These are phyloP conservation scores for Magallana angulata DNA, from an alignment of 1,140 invertebrate species.

Conservation along the genomic window DNA sequence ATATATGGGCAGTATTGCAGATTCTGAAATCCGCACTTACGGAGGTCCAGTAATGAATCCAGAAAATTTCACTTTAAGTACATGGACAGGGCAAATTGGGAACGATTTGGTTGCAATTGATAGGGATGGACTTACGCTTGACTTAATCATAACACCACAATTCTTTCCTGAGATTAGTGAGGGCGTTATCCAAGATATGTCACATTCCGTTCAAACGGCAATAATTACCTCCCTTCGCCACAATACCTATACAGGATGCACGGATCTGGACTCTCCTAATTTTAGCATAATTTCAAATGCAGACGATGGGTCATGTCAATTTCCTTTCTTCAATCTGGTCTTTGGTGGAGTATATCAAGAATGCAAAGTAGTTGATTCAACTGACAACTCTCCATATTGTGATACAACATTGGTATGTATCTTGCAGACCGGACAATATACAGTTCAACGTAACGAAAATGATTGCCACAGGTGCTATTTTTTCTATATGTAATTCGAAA, in stretches of 20 bases:
- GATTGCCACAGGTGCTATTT: background rate
- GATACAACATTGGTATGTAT: conserved; percentile 9
- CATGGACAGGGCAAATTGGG: conserved; percentile 56
- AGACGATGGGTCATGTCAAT: conserved; percentile 68
- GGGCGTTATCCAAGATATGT: conserved; percentile 45
- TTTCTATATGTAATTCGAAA: background rate
- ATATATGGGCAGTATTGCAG: conserved; percentile 41
- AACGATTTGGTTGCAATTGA: conserved; percentile 64
- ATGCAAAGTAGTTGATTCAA: conserved; percentile 46
- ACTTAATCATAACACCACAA: conserved; percentile 57
- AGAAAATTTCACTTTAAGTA: conserved; percentile 54
- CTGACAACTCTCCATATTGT: conserved; percentile 41
- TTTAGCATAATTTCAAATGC: conserved; percentile 71
- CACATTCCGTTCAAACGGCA: conserved; percentile 49
- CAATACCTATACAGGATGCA: conserved; percentile 69
- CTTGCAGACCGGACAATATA: background rate
- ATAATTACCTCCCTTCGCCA: conserved; percentile 67
- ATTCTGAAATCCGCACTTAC: conserved; percentile 46
- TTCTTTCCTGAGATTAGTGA: conserved; percentile 59
- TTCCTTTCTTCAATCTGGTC: conserved; percentile 61
- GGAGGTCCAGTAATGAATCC: conserved; percentile 58
- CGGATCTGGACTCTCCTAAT: conserved; percentile 65
- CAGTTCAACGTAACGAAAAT: background rate
- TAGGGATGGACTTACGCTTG: conserved; percentile 62
- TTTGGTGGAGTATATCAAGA: conserved; percentile 74